These are phyloP conservation scores for Dynastes hyllus DNA, from an alignment of 2,888 invertebrate species.

Conservation along the genomic window DNA sequence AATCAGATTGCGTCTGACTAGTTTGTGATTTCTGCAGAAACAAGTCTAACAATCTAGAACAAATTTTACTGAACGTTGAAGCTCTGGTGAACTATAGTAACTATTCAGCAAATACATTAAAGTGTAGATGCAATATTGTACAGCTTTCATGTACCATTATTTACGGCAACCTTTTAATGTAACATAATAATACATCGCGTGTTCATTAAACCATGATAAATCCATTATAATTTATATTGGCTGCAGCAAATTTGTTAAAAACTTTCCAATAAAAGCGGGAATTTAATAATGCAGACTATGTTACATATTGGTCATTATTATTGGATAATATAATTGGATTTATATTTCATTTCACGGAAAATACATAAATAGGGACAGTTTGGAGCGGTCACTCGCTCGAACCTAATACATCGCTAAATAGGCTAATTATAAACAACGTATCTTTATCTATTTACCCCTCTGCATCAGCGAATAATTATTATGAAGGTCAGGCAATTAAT, in stretches of 20 bases:
- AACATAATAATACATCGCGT: neutral
- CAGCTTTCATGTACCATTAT: slow-evolving; percentile 3
- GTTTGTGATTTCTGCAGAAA: too few relatives aligned
- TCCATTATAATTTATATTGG: slow-evolving; percentile 5
- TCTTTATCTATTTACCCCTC: too few relatives aligned
- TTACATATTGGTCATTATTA: neutral
- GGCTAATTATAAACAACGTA: too few relatives aligned
- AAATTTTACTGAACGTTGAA: too few relatives aligned
- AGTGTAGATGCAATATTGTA: too few relatives aligned
- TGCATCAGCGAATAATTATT: too few relatives aligned
- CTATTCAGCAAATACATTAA: too few relatives aligned
- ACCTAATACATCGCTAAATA: too few relatives aligned
- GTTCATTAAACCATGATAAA: slow-evolving; percentile 20
- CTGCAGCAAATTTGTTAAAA: neutral
- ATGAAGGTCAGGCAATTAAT: too few relatives aligned
- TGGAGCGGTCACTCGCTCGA: neutral
- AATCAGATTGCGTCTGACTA: too few relatives aligned
- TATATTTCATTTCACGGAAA: neutral
- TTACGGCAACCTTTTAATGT: neutral
- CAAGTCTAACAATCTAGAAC: too few relatives aligned
- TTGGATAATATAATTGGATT: slow-evolving; percentile 1
- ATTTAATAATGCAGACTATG: neutral
- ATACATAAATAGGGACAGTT: neutral
- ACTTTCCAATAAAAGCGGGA: slow-evolving; percentile 1
- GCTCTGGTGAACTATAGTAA: too few relatives aligned